Percentiles rank a stretch among this genome's conserved stretches.
Evolutionary conservation across 2,888 invertebrate genomes (phyloP).

Genomic region (Priocnemis perturbator): DNA sequence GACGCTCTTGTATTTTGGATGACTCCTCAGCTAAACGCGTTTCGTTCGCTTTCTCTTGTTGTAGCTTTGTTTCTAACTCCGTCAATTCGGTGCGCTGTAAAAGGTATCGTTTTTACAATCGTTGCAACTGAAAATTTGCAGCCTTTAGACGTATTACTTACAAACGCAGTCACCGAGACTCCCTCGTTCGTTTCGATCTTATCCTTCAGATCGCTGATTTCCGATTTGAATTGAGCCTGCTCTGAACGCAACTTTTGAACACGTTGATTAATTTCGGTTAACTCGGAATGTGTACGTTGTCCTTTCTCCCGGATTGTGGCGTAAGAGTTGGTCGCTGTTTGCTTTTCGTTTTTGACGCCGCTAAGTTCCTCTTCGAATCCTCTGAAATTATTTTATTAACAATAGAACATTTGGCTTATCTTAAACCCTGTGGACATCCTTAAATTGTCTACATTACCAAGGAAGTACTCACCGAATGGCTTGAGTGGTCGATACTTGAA

Average conservation of each 20-base stretch:
- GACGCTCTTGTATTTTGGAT: constrained; percentile 69
- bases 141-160: constrained; percentile 42
- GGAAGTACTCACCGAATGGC: constrained; percentile 77
- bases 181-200: constrained; percentile 51
- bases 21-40: constrained; percentile 66
- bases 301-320: constrained; percentile 48
- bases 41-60: constrained; percentile 54
- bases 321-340: constrained; percentile 30
- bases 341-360: constrained; percentile 44
- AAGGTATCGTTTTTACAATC: constrained; percentile 2
- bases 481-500: constrained; percentile 83
- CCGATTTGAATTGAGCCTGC: constrained; percentile 49
- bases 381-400: constrained; percentile 40
- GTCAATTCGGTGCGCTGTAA: constrained; percentile 72
- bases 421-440: background rate
- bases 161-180: constrained; percentile 55
- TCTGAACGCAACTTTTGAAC: constrained; percentile 47
- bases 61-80: constrained; percentile 68
- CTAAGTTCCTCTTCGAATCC: constrained; percentile 61
- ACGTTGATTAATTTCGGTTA: constrained; percentile 40
- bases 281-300: constrained; percentile 47
- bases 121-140: constrained; percentile 11
- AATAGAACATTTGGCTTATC: background rate
- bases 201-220: constrained; percentile 60
- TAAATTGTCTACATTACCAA: background rate